Base-by-base conservation (phyloP, 23 tunicate genomes). In the Corella eumyota region DNA sequence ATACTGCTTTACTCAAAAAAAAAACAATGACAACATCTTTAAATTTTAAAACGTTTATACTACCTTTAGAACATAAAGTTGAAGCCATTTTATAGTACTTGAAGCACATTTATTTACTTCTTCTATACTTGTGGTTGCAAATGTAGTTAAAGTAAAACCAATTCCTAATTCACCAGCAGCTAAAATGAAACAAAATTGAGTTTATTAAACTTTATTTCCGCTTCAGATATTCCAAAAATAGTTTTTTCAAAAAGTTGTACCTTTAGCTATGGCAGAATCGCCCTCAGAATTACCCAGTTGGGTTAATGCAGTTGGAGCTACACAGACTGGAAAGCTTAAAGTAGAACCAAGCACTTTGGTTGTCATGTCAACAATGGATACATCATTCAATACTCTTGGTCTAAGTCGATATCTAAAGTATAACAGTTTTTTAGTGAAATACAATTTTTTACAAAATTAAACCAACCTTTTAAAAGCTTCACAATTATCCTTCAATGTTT, bases 271-370 rank as follows among this genome's bases (percentile, higher is more conserved):
- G 50, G 79, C 80, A 56, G 73, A 30, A 59, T 81, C 91, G 0
- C 91, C 91, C 17, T 0, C 5, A 5, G 35, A 19, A 26, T 79
- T 63, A 33, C 80, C 91, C 80, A 81, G 51, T 59, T 53, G 66
- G 54, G 73, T 74, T 75, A 81, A 66, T 5, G 91, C 80, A 56
- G 91, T 81, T 9, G 91, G 65, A 20, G 91, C 91, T 6, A 81
- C 56, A 59, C 74, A 73, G 21, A 81, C 44, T 6, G 91, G 91
- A 73, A 81, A 73, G 32, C 32, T 25, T 20, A 81, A 30, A 34
- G 45, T 60, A 26, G 37, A 19, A 21, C 80, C 80, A 30, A 81
- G 74, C 25, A 81, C 61, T 3, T 57, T n/a, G 6, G 74, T 66
- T 35, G 75, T 67, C 32, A 60, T 26, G 56, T 81, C 80, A 24